Evolutionary conservation across 2,113 vertebrate genomes (phyloP).

Genomic region (Rhinichthys klamathensis): DNA sequence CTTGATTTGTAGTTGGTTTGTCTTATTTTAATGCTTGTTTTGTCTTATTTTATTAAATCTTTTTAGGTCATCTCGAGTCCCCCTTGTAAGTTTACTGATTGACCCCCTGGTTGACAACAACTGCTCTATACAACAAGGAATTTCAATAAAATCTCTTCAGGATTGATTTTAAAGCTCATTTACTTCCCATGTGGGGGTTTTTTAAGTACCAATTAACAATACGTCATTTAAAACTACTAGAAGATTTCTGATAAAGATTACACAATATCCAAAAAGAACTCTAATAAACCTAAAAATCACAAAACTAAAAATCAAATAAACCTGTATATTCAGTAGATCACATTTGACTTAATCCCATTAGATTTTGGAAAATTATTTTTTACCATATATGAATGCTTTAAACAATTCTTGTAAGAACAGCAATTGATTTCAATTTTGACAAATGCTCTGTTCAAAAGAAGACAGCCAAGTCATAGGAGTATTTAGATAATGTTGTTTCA

Average conservation of each 20-base stretch:
- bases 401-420: neutral
- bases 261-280: too few species aligned
- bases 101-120: too few species aligned
- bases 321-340: neutral
- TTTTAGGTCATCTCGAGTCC: too few species aligned
- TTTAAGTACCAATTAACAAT: neutral
- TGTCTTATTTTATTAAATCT: too few species aligned
- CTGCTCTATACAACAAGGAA: neutral
- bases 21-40: too few species aligned
- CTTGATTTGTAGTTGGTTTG: too few species aligned
- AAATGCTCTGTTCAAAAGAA: neutral
- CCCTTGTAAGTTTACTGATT: too few species aligned
- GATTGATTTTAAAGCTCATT: neutral
- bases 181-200: neutral
- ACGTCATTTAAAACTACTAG: neutral
- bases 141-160: neutral
- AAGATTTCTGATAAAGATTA: too few species aligned
- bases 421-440: neutral
- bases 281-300: too few species aligned
- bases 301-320: neutral
- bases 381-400: neutral
- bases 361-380: neutral
- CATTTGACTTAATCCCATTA: neutral
- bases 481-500: slow-evolving; percentile 45
- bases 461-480: slow-evolving; percentile 16